Evolutionary conservation across 92 coral and sea anemone species (phyloP).

Genomic region (Blastomussa wellsi): DNA sequence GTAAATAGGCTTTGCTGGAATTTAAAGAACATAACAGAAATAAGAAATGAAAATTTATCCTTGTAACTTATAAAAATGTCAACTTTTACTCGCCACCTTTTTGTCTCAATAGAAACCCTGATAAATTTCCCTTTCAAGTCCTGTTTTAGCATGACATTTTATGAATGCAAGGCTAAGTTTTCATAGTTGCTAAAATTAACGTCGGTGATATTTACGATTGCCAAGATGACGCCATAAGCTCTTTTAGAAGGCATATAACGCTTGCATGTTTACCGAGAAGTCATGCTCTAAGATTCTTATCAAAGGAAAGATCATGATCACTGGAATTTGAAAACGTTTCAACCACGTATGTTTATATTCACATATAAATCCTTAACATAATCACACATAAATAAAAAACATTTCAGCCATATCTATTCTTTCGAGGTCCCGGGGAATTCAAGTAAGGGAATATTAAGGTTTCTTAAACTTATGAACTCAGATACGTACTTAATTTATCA

Average conservation of each 20-base stretch:
- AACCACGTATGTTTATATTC: background rate
- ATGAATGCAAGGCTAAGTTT: background rate
- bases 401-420: background rate
- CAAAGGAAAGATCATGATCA: background rate
- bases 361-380: background rate
- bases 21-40: background rate
- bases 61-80: background rate
- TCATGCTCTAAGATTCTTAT: too few species aligned
- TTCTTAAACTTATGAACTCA: background rate
- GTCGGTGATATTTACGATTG: background rate
- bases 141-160: background rate
- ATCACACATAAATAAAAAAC: background rate
- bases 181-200: background rate
- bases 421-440: background rate
- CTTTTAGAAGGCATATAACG: too few species aligned
- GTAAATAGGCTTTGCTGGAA: background rate
- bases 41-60: background rate
- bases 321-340: background rate
- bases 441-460: background rate
- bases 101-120: too few species aligned
- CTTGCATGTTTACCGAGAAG: background rate
- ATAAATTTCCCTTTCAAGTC: too few species aligned
- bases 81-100: background rate
- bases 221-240: background rate
- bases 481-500: background rate